Evolutionary conservation across 2,888 invertebrate species (phyloP), one percentile per base, ranked within the genome.

Genomic region (Amphipoea oculea): DNA sequence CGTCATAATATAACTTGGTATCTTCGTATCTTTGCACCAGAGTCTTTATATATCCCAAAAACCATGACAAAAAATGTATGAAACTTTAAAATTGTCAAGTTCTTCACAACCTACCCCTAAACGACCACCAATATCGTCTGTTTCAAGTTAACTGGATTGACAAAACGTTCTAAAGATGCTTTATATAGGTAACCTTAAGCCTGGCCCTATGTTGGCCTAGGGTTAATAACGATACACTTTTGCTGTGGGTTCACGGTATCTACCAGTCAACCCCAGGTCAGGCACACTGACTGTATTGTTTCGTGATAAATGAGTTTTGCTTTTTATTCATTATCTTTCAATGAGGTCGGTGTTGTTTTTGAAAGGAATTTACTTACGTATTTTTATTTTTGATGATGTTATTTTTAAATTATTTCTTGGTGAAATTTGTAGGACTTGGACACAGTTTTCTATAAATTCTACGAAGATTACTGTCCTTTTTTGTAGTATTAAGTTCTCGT

Each of bases 151-250:
- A 95, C 95, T 95, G 95, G 90, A 85, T 90, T 86, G 83, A 91
- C 91, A 84, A 92, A 92, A 90, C 89, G 82, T 88, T 90, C 89
- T 87, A 90, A 89, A 91, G 88, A 90, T 91, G 94, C 94, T 95
- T 95, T 96, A 96, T 96, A 95, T 94, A 89, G 89, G 89, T 89
- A 89, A 89, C 89, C 89, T 89, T 88, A 89, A 81, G 92, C 90
- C 89, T 94, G 93, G 96, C 95, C 96, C 96, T 96, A 95, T 92
- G 91, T 86, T 91, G 92, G 93, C 92, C 93, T 94, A 95, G 94
- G 96, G 96, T 96, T 96, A 95, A 90, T 63, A 69, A 93, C 76
- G 96, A 96, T 96, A 96, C 96, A 95, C 96, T 95, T 93, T 93
- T 91, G 92, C 91, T 88, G 89, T 89, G 90, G 91, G 92, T 92